A percentile compares a stretch with the other conserved stretches of the same genome.
These are phyloP conservation scores for Alethe castanea DNA, from an alignment of 2,113 vertebrate species.

Conservation along the genomic window DNA sequence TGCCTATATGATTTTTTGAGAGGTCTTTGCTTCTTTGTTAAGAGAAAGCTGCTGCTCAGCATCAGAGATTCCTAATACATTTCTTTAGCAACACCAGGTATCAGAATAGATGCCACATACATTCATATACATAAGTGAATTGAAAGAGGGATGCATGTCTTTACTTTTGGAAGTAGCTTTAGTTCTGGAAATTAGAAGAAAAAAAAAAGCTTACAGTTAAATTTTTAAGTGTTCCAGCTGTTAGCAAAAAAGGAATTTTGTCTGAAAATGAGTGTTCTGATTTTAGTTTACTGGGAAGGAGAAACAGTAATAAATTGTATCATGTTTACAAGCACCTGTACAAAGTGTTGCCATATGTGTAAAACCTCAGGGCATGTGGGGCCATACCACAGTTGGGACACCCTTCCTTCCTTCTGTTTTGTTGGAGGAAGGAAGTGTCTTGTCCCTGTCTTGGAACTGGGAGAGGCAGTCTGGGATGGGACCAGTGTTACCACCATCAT, in stretches of 20 bases:
- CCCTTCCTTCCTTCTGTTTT: background rate
- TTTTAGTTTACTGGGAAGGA: background rate
- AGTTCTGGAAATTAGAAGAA: background rate
- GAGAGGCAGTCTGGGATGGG: background rate
- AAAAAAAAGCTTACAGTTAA: background rate
- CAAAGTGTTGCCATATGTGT: background rate
- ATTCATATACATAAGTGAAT: background rate
- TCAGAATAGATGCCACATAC: background rate
- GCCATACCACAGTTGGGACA: background rate
- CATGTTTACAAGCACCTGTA: constrained; percentile 14
- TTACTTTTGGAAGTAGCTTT: background rate
- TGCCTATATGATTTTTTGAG: background rate
- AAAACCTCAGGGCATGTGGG: background rate
- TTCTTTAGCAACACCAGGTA: background rate
- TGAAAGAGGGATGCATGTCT: background rate
- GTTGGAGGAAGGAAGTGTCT: background rate
- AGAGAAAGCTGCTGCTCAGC: background rate
- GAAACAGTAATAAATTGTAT: background rate
- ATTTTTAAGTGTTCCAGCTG: background rate
- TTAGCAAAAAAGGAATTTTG: background rate
- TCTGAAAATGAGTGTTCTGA: background rate
- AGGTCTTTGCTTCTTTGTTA: background rate
- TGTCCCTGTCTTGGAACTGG: background rate
- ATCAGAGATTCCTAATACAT: background rate
- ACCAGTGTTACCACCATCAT: background rate